phyloP scores from a whole-genome alignment of 2,888 invertebrate species.

The Scaptomyza tumidula region DNA sequence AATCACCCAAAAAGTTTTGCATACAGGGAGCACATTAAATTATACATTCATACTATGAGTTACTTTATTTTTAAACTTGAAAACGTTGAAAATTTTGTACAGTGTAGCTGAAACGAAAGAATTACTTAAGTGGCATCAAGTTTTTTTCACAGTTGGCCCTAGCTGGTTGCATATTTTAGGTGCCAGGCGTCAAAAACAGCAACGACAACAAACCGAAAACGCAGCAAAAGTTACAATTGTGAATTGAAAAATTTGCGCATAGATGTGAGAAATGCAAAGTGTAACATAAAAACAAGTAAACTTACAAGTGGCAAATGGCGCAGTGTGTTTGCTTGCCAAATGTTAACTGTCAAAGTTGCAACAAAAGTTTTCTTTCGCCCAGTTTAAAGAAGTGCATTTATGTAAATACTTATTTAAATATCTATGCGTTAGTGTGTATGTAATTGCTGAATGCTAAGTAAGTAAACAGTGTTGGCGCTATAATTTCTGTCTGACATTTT shows the following conservation, averaged over 20 bases:
- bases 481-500: constrained; percentile 29
- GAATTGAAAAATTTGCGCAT: constrained; percentile 69
- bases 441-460: constrained; percentile 7
- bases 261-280: constrained; percentile 56
- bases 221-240: constrained; percentile 54
- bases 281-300: constrained; percentile 42
- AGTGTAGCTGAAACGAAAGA: background rate
- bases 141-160: constrained; percentile 33
- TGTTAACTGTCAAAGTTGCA: constrained; percentile 71
- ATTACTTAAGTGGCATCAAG: constrained; percentile 58
- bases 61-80: background rate
- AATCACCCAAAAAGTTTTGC: background rate
- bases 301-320: constrained; percentile 56
- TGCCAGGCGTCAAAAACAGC: constrained; percentile 53
- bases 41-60: background rate
- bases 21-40: background rate
- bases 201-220: constrained; percentile 20
- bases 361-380: constrained; percentile 46
- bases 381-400: constrained; percentile 41
- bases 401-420: constrained; percentile 26
- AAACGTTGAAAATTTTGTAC: background rate
- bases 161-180: constrained; percentile 63
- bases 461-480: constrained; percentile 20
- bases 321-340: constrained; percentile 63
- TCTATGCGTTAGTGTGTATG: constrained; percentile 5